Conservation (phyloP, 2,113 vertebrate species). For the Thermophis baileyi region DNA sequence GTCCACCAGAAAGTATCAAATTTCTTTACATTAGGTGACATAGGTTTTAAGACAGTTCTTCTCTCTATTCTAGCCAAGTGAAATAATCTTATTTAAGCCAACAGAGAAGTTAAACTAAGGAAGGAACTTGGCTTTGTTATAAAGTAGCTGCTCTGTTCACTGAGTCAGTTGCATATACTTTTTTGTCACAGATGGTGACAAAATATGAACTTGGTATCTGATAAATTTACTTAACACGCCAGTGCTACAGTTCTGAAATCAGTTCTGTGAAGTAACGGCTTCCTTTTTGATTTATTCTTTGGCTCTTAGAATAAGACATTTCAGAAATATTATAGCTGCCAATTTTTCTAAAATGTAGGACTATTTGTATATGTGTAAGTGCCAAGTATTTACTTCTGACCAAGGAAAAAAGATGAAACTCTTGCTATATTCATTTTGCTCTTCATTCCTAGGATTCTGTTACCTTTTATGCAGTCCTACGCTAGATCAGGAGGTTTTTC, state of each 20-base stretch:
- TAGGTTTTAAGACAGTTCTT: background rate
- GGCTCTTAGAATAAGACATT: background rate
- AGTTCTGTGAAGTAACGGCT: background rate
- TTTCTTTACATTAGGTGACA: background rate
- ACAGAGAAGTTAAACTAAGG: background rate
- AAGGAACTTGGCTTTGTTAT: background rate
- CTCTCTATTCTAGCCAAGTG: background rate
- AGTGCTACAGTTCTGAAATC: background rate
- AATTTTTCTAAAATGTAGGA: background rate
- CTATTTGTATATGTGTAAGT: background rate
- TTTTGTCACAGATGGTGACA: background rate
- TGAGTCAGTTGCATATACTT: background rate
- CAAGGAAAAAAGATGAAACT: background rate
- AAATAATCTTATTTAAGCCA: background rate
- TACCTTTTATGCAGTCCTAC: conserved; percentile 96
- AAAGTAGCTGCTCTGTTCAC: background rate
- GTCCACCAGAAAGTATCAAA: background rate
- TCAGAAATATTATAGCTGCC: background rate
- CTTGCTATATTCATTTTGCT: conserved; percentile 21
- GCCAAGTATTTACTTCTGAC: background rate
- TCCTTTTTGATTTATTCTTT: background rate
- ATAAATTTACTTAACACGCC: background rate
- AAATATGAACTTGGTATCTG: background rate
- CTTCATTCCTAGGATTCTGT: conserved; percentile 78
- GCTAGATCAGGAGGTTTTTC: conserved; percentile 89